These are phyloP conservation scores for Phymastichus coffea DNA, from an alignment of 1,140 invertebrate species.

Conservation along the genomic window DNA sequence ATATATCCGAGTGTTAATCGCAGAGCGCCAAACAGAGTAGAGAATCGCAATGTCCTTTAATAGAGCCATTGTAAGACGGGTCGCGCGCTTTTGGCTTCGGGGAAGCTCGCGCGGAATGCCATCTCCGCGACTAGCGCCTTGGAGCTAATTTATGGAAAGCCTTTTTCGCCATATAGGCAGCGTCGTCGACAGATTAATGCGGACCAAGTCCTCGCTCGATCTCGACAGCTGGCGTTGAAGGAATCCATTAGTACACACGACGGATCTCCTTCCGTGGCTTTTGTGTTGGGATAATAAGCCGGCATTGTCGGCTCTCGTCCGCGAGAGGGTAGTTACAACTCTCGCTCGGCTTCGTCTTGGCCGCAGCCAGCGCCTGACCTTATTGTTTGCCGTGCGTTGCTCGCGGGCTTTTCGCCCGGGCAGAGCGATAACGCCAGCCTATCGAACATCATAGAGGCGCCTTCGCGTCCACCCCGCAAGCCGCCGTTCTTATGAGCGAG, in stretches of 20 bases:
- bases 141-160: conserved; percentile 17
- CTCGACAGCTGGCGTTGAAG: conserved; percentile 50
- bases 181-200: conserved; percentile 38
- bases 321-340: neutral
- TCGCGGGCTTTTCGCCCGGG: conserved; percentile 25
- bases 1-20: no score
- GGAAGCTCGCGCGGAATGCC: neutral
- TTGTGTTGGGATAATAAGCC: conserved; percentile 50
- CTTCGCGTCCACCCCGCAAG: no score
- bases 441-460: conserved; percentile 25
- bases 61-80: conserved; percentile 8
- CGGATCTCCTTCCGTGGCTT: conserved; percentile 38
- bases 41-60: no score
- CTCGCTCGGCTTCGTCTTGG: conserved; percentile 23
- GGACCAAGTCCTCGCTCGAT: conserved; percentile 35
- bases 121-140: no score
- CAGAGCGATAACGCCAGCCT: conserved; percentile 24
- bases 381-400: conserved; percentile 41
- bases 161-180: conserved; percentile 15
- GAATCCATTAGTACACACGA: conserved; percentile 43
- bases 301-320: conserved; percentile 39
- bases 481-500: no score
- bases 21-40: neutral
- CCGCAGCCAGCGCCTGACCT: conserved; percentile 35
- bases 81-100: no score